These are phyloP conservation scores for Onychomys arenicola DNA, from an alignment of 2,797 vertebrate genomes.

Conservation along the genomic window DNA sequence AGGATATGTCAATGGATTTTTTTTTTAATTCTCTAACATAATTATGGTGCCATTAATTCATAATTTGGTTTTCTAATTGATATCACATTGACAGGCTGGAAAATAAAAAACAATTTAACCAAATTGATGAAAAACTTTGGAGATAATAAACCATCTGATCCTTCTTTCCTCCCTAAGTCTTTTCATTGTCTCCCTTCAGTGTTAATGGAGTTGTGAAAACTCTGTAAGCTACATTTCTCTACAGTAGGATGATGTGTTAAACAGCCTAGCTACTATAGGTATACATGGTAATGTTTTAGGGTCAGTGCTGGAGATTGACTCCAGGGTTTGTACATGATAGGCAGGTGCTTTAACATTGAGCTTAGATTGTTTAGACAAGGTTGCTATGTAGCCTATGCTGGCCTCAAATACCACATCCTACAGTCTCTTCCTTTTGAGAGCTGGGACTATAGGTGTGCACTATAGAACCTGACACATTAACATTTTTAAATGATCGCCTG, in stretches of 20 bases:
- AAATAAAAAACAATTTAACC: conserved; percentile 64
- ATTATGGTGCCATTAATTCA: conserved; percentile 71
- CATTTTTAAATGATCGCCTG: conserved; percentile 45
- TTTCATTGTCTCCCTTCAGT: conserved; percentile 61
- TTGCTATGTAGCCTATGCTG: not conserved
- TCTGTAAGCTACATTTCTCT: conserved; percentile 17
- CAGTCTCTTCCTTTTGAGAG: not conserved
- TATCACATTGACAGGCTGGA: conserved; percentile 69
- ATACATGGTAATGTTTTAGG: not conserved
- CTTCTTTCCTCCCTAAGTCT: conserved; percentile 52
- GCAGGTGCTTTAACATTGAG: not conserved
- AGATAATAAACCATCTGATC: conserved; percentile 58
- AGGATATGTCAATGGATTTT: conserved; percentile 52
- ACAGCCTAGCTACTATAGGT: not conserved
- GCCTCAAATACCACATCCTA: not conserved
- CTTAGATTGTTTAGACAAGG: not conserved
- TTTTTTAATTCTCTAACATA: conserved; percentile 58
- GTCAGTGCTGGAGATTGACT: not conserved
- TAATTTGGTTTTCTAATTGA: conserved; percentile 77
- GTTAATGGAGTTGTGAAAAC: not conserved
- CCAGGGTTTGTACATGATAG: not conserved
- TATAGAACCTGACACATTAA: not conserved
- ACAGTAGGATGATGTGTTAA: not conserved
- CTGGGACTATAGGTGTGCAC: not conserved
- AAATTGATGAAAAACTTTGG: conserved; percentile 58